A percentile compares a stretch with the other conserved stretches of the same genome.
phyloP scores from a whole-genome alignment of 2,888 invertebrate species.

The Brachypterus glaber region DNA sequence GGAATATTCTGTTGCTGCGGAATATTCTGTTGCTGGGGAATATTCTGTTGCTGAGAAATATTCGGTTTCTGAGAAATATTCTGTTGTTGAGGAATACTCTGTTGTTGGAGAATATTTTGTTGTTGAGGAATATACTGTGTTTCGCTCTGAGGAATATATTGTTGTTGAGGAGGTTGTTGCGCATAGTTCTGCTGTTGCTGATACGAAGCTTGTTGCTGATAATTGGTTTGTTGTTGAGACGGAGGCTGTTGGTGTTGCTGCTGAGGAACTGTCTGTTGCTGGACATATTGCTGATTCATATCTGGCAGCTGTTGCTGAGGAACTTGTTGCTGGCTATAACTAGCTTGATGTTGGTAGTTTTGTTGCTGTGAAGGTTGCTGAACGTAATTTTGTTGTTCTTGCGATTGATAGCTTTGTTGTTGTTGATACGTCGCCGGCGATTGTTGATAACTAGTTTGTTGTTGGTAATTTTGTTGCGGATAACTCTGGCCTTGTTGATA shows the following conservation, averaged over 20 bases:
- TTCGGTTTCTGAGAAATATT: constrained; percentile 25
- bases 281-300: constrained; percentile 19
- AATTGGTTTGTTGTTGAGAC: constrained; percentile 10
- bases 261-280: constrained; percentile 13
- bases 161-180: constrained; percentile 12
- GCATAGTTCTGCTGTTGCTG: constrained; percentile 17
- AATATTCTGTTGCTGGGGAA: constrained; percentile 26
- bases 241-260: constrained; percentile 22
- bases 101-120: constrained; percentile 11
- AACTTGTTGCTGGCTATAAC: constrained; percentile 19
- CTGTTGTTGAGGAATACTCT: constrained; percentile 17
- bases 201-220: constrained; percentile 17
- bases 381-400: constrained; percentile 15
- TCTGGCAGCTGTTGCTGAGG: constrained; percentile 18
- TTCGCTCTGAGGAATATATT: constrained; percentile 17
- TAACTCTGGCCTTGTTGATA: constrained; percentile 8
- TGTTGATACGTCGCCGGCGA: constrained; percentile 2
- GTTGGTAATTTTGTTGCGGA: constrained; percentile 14
- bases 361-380: constrained; percentile 19
- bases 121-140: constrained; percentile 23
- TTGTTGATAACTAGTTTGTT: background rate
- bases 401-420: constrained; percentile 18
- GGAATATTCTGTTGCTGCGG: constrained; percentile 20
- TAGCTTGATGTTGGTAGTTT: constrained; percentile 21
- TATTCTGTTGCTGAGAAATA: constrained; percentile 19